Conservation (phyloP, 1,140 invertebrate species). For the Paraescarpia echinospica region DNA sequence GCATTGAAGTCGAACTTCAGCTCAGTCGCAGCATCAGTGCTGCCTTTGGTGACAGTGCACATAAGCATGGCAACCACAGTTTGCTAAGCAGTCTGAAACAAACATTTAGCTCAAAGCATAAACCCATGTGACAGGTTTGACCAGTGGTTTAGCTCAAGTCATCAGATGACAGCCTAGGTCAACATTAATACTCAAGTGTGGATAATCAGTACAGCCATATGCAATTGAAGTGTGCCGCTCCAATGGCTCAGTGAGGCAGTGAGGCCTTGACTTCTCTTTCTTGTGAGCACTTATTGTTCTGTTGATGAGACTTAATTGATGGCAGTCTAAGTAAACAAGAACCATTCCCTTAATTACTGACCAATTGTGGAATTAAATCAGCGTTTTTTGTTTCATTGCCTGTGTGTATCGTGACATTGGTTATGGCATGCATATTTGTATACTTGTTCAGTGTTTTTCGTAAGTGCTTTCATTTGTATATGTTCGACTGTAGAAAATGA, state of each 20-base stretch:
- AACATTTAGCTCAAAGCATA: neutral
- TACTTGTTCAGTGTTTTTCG: too few species aligned
- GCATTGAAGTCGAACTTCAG: slow-evolving; percentile 17
- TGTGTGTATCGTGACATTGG: too few species aligned
- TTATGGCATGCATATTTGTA: too few species aligned
- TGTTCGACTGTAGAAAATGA: neutral
- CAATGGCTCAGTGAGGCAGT: neutral
- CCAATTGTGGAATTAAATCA: too few species aligned
- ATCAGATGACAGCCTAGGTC: neutral
- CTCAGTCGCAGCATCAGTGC: slow-evolving; percentile 6
- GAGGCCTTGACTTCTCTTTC: neutral
- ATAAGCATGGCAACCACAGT: neutral
- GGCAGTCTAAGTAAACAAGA: neutral
- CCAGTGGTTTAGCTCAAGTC: too few species aligned
- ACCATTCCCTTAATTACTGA: neutral
- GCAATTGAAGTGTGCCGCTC: neutral
- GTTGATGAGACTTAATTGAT: neutral
- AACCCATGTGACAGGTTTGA: neutral
- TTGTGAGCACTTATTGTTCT: neutral
- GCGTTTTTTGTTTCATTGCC: too few species aligned
- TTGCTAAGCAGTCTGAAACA: neutral
- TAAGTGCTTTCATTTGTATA: neutral
- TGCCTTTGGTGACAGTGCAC: neutral
- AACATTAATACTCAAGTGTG: neutral
- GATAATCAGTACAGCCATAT: neutral